Evolutionary conservation across 2,113 vertebrate species (phyloP).

Genomic region (Neofelis nebulosa): DNA sequence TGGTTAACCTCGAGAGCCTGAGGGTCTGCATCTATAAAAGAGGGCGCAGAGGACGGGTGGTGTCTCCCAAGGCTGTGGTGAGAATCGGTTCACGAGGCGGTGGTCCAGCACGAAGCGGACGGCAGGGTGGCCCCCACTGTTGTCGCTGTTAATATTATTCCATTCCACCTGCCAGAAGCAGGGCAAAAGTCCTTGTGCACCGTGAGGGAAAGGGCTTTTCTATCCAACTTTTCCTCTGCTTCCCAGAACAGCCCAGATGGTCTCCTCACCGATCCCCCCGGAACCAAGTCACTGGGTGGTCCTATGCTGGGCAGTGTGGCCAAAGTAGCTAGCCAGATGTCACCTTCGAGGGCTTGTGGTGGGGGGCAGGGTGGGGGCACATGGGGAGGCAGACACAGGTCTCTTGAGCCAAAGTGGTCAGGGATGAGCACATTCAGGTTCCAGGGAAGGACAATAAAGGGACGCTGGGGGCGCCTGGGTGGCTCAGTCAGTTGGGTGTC

Average conservation of each 20-base stretch:
- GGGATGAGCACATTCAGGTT: not conserved
- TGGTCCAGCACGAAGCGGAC: rapidly evolving
- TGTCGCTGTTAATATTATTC: not conserved
- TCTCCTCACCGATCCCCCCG: not conserved
- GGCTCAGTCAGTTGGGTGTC: too few relatives aligned
- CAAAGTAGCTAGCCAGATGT: not conserved
- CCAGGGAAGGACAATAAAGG: not conserved
- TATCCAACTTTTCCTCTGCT: not conserved
- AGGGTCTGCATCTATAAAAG: not conserved
- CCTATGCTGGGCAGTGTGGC: not conserved
- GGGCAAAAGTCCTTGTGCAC: not conserved
- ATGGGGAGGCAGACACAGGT: not conserved
- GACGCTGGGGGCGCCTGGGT: not conserved
- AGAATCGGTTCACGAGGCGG: rapidly evolving
- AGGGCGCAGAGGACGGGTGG: not conserved
- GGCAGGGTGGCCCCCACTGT: rapidly evolving
- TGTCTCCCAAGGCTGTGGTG: not conserved
- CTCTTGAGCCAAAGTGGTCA: not conserved
- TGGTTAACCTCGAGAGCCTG: not conserved
- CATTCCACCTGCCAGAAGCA: not conserved
- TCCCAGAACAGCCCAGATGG: not conserved
- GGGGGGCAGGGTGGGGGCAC: not conserved
- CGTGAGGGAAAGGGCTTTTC: not conserved
- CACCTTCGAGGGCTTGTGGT: rapidly evolving
- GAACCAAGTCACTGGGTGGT: not conserved